Base-by-base conservation (phyloP, 1,140 invertebrate genomes). In the Drosophila gunungcola region DNA sequence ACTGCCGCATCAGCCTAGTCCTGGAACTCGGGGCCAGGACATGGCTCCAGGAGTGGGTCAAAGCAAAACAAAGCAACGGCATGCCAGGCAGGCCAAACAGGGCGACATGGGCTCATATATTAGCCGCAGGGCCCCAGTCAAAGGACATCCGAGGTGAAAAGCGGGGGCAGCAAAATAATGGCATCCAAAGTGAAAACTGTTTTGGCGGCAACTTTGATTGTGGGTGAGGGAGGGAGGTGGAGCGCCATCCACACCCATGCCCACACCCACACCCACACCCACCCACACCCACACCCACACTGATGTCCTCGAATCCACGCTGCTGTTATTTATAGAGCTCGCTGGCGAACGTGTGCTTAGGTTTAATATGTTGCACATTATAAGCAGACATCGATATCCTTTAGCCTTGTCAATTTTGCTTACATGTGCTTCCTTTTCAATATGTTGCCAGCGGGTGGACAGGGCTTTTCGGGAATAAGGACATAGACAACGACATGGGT, bases 341-440 rank as follows among this genome's bases (percentile, higher is more conserved):
- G 52, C 67, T 67, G 73, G 68, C 53, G 73, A 84, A 78, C 77
- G 80, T 88, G 84, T 84, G 80, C 78, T 89, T 86, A 90, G 85
- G 81, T 89, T 78, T 89, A 90, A 91, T 91, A 90, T 91, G 85
- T 91, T 81, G 90, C 90, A 91, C 90, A 91, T 91, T 91, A 91
- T 91, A 91, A 91, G 80, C 90, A 91, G 90, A 91, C 90, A 91
- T 90, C 90, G 90, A 91, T 91, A 91, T 91, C 90, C 85, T 84
- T 91, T 90, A 91, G 89, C 84, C 81, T 84, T 91, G 82, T 91
- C 90, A 91, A 90, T 91, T 91, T 90, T 80, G 77, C 81, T 91
- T 91, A 86, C 89, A 86, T 91, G 76, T 86, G 85, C 79, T 90
- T 84, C 75, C 85, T 88, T 89, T 85, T 78, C 77, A 86, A 84